Percentiles rank a stretch among this genome's conserved stretches.
These are phyloP conservation scores for Drosophila meridionalis DNA, from an alignment of 2,888 invertebrate species.

Conservation along the genomic window DNA sequence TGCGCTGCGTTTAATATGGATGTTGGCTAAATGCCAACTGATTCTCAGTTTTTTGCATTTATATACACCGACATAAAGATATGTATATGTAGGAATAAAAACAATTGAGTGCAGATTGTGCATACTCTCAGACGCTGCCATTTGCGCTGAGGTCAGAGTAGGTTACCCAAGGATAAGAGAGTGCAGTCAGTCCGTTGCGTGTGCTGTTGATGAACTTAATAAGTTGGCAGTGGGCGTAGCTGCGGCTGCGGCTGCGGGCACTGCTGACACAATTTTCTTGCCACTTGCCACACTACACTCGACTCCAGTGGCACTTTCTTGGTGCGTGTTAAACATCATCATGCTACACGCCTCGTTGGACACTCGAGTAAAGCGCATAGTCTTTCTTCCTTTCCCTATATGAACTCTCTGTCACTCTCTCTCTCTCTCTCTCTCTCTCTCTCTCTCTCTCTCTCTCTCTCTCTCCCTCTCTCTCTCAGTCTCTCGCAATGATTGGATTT, in stretches of 20 bases:
- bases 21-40: constrained; percentile 70
- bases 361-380: constrained; percentile 60
- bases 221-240: constrained; percentile 47
- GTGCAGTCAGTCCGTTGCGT: constrained; percentile 50
- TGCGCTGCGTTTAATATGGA: constrained; percentile 57
- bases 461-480: constrained; percentile 28
- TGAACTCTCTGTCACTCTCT: constrained; percentile 45
- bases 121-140: constrained; percentile 58
- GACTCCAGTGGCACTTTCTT: constrained; percentile 30
- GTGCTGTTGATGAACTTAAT: constrained; percentile 59
- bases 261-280: constrained; percentile 67
- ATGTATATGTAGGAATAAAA: constrained; percentile 22
- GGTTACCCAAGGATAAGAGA: constrained; percentile 38
- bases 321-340: constrained; percentile 57
- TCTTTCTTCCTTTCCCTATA: constrained; percentile 37
- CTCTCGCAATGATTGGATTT: constrained; percentile 69
- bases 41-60: constrained; percentile 29
- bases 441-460: constrained; percentile 30
- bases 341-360: constrained; percentile 69
- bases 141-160: constrained; percentile 34
- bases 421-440: constrained; percentile 46
- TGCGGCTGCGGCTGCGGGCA: not conserved
- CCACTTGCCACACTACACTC: constrained; percentile 35
- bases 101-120: constrained; percentile 67
- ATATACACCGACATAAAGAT: not conserved